Evolutionary conservation across 2,888 invertebrate genomes (phyloP).

Genomic region (Icerya purchasi): DNA sequence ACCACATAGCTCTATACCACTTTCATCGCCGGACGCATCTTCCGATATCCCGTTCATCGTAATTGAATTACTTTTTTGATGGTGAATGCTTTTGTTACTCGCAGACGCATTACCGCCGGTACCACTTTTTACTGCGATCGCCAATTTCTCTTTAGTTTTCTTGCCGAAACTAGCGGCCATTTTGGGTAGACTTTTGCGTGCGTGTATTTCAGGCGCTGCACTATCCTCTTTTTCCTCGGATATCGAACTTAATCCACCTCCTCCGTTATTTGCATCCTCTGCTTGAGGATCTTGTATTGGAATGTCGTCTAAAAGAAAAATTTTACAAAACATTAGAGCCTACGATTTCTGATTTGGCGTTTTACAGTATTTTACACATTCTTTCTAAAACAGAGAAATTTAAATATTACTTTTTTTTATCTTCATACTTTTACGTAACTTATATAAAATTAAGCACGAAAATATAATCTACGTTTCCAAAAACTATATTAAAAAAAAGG

Average conservation of each 20-base stretch:
- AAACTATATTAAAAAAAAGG: too few relatives aligned
- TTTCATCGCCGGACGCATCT: slow-evolving; percentile 18
- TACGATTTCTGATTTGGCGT: not conserved
- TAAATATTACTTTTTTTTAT: not conserved
- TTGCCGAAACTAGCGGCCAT: slow-evolving; percentile 22
- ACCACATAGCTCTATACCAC: too few relatives aligned
- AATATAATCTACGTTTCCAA: too few relatives aligned
- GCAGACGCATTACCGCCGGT: slow-evolving; percentile 7
- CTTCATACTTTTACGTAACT: too few relatives aligned
- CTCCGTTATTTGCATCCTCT: slow-evolving; percentile 29
- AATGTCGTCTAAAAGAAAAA: slow-evolving; percentile 52
- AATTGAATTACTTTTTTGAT: slow-evolving; percentile 1
- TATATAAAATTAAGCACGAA: too few relatives aligned
- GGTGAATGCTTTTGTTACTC: not conserved
- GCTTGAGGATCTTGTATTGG: slow-evolving; percentile 56
- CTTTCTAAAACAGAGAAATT: not conserved
- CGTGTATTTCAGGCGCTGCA: slow-evolving; percentile 15
- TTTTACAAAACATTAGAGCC: slow-evolving; percentile 19
- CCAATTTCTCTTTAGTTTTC: slow-evolving; percentile 20
- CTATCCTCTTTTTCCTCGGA: slow-evolving; percentile 42
- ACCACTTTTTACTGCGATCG: slow-evolving; percentile 16
- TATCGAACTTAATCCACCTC: slow-evolving; percentile 39
- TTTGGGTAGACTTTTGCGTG: slow-evolving; percentile 19
- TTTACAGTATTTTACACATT: not conserved
- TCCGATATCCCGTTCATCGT: slow-evolving; percentile 14